These are phyloP conservation scores for Orthosia incerta DNA, from an alignment of 2,888 invertebrate species.

Conservation along the genomic window DNA sequence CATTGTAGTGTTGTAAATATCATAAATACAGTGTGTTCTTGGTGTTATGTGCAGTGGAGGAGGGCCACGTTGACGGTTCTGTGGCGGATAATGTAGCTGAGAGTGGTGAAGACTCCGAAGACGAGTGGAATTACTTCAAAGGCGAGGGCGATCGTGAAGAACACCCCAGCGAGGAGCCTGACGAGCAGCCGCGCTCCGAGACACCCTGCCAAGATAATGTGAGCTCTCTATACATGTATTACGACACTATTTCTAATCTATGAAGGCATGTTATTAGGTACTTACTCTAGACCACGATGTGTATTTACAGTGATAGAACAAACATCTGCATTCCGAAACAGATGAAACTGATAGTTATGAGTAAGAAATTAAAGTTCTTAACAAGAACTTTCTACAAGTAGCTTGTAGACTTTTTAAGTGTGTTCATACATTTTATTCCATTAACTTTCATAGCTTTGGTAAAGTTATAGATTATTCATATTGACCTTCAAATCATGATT, in stretches of 20 bases:
- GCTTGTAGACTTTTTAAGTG: background rate
- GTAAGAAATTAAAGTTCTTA: constrained; percentile 19
- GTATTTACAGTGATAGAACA: constrained; percentile 37
- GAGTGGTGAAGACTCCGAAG: constrained; percentile 95
- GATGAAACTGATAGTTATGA: constrained; percentile 16
- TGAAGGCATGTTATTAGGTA: constrained; percentile 8
- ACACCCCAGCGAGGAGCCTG: constrained; percentile 91
- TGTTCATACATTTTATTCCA: constrained; percentile 11
- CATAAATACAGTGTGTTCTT: constrained; percentile 69
- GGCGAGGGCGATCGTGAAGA: constrained; percentile 92
- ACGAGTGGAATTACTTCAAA: constrained; percentile 97
- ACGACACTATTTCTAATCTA: background rate
- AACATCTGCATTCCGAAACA: constrained; percentile 45
- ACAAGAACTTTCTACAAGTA: constrained; percentile 4
- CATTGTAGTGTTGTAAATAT: constrained; percentile 49
- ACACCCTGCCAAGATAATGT: constrained; percentile 89
- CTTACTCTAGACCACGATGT: constrained; percentile 3
- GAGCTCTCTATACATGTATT: constrained; percentile 64
- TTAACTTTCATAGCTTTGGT: constrained; percentile 16
- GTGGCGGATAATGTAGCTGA: constrained; percentile 94
- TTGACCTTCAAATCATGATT: constrained; percentile 57
- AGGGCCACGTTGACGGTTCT: constrained; percentile 88
- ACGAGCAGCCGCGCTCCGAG: constrained; percentile 87
- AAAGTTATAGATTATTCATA: constrained; percentile 20
- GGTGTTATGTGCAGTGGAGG: constrained; percentile 83